A percentile compares a stretch with the other conserved stretches of the same genome.
phyloP scores from a whole-genome alignment of 2,113 vertebrate genomes.

The Strigops habroptila region DNA sequence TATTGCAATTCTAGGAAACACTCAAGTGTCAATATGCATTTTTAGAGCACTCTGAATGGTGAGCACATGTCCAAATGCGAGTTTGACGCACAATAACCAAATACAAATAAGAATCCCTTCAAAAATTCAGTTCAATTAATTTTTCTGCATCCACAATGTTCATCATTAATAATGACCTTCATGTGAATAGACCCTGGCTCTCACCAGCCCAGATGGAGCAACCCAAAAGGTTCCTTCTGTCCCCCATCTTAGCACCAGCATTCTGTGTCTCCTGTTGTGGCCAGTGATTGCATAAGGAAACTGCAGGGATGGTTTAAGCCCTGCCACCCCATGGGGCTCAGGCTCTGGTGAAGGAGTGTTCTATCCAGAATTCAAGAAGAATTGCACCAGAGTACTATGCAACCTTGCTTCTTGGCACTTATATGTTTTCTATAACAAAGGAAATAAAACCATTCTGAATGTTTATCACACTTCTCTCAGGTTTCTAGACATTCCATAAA shows the following conservation, averaged over 20 bases:
- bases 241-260: not conserved
- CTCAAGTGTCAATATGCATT: not conserved
- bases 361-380: not conserved
- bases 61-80: not conserved
- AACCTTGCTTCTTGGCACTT: not conserved
- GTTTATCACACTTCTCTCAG: not conserved
- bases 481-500: not conserved
- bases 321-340: fast-evolving
- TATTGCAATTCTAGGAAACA: fast-evolving
- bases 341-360: not conserved
- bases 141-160: not conserved
- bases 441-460: not conserved
- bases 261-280: not conserved
- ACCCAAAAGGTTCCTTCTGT: not conserved
- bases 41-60: not conserved
- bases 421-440: not conserved
- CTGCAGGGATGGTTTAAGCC: not conserved
- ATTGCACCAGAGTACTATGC: fast-evolving
- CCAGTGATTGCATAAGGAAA: not conserved
- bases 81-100: not conserved
- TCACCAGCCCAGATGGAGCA: not conserved
- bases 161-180: not conserved
- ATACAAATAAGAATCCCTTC: not conserved
- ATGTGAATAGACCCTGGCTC: not conserved
- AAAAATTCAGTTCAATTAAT: not conserved